Percentiles rank a stretch among this genome's conserved stretches.
Conservation (phyloP, 2,113 vertebrate genomes). For the Cynopterus brachyotis region DNA sequence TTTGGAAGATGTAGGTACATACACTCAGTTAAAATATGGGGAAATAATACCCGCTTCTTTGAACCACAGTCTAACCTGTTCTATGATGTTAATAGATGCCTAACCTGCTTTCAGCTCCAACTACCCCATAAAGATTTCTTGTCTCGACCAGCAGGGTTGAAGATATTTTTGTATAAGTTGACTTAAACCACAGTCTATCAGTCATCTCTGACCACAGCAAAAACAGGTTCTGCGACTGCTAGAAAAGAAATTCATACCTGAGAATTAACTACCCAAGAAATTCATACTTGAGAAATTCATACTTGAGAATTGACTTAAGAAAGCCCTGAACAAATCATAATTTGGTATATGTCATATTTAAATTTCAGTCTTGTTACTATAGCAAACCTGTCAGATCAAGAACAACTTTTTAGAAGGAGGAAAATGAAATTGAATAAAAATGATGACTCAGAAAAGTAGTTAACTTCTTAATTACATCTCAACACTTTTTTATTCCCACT, state of each 20-base stretch:
- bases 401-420: background rate
- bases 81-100: conserved; percentile 73
- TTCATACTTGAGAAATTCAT: conserved; percentile 63
- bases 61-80: conserved; percentile 69
- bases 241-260: conserved; percentile 79
- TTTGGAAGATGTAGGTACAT: conserved; percentile 46
- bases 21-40: conserved; percentile 54
- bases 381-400: conserved; percentile 46
- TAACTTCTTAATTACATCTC: conserved; percentile 43
- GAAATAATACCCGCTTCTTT: conserved; percentile 55
- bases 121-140: conserved; percentile 78
- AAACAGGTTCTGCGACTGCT: conserved; percentile 74
- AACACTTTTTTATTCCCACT: conserved; percentile 27
- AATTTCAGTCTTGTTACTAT: conserved; percentile 59
- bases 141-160: conserved; percentile 71
- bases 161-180: conserved; percentile 74
- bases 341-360: conserved; percentile 34
- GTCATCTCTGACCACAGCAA: conserved; percentile 76
- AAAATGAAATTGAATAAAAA: background rate
- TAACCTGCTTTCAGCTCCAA: conserved; percentile 76
- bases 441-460: conserved; percentile 9
- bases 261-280: conserved; percentile 73
- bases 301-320: conserved; percentile 65
- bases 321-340: conserved; percentile 63
- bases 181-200: conserved; percentile 75